Evolutionary conservation across 2,113 vertebrate genomes (phyloP).

Genomic region (Eurystomus gularis): DNA sequence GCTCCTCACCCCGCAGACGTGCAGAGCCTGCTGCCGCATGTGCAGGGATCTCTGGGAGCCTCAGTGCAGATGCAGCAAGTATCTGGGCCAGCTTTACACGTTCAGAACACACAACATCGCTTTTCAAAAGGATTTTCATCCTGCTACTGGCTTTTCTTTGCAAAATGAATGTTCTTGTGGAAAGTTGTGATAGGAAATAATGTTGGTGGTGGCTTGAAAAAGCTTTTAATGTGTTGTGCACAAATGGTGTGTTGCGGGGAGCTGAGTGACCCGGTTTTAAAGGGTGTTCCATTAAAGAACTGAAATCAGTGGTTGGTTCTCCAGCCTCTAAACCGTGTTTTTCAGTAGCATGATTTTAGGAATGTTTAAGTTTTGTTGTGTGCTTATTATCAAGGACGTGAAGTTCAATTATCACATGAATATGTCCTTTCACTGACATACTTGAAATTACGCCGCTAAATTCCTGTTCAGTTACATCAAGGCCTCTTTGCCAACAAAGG

Average conservation of each 20-base stretch:
- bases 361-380: neutral
- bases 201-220: neutral
- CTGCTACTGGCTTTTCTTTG: neutral
- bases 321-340: neutral
- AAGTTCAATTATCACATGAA: neutral
- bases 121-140: neutral
- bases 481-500: neutral
- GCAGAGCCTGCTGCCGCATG: fast-evolving
- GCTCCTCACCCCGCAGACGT: fast-evolving
- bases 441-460: neutral
- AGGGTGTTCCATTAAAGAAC: neutral
- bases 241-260: neutral
- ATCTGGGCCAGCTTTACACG: neutral
- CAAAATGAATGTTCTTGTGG: neutral
- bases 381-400: neutral
- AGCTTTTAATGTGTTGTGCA: neutral
- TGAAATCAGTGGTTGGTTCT: neutral
- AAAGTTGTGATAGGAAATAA: neutral
- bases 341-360: neutral
- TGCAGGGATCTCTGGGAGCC: neutral
- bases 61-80: neutral
- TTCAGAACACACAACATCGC: neutral
- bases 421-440: neutral
- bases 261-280: neutral
- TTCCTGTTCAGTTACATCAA: neutral